These are phyloP conservation scores for Halcyon leucocephala DNA, from an alignment of 2,797 vertebrate species.

Conservation along the genomic window DNA sequence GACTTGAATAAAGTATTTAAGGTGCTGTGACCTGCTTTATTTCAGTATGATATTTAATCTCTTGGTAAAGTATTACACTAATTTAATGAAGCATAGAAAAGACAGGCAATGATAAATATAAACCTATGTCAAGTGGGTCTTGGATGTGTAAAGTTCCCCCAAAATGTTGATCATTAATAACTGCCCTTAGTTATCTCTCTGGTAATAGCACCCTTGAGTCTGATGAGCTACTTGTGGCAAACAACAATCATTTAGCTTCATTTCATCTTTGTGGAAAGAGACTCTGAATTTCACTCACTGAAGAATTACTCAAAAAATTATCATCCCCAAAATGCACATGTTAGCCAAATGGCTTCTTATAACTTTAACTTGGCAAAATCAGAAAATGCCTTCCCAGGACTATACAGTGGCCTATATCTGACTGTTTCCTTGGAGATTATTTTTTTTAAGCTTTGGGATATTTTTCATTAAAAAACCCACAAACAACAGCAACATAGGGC, in stretches of 20 bases:
- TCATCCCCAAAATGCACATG: background rate
- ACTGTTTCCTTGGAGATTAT: background rate
- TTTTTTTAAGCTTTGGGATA: background rate
- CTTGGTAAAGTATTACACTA: background rate
- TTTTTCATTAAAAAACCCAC: background rate
- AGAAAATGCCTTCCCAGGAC: background rate
- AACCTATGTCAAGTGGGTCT: background rate
- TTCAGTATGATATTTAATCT: background rate
- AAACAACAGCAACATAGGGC: background rate
- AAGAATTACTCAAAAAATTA: constrained; percentile 27
- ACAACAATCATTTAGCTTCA: background rate
- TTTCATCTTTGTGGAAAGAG: constrained; percentile 17
- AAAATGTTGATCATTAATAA: constrained; percentile 30
- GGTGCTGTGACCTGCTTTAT: background rate
- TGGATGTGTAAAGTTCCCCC: background rate
- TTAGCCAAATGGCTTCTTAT: background rate
- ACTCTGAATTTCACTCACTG: background rate
- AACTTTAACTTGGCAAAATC: constrained; percentile 1
- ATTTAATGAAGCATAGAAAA: constrained; percentile 33
- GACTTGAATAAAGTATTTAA: background rate
- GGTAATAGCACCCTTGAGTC: background rate
- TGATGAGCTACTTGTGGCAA: constrained; percentile 25
- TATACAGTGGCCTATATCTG: background rate
- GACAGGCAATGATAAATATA: constrained; percentile 1
- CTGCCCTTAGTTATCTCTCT: background rate